These are phyloP conservation scores for Sialis lutaria DNA, from an alignment of 2,888 invertebrate species.

Conservation along the genomic window DNA sequence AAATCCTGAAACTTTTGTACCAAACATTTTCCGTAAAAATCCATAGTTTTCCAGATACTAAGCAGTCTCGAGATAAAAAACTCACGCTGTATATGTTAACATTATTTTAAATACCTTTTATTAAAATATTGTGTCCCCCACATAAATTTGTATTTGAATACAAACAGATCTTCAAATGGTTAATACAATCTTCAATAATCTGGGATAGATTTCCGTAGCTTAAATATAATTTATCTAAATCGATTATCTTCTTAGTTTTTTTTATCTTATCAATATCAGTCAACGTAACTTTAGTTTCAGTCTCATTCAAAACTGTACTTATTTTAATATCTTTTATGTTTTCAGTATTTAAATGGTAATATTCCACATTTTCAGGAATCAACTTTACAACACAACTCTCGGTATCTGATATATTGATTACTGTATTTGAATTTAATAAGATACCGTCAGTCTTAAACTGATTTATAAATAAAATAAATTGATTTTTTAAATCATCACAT, in stretches of 20 bases:
- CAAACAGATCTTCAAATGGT: conserved; percentile 27
- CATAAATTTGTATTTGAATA: conserved; percentile 27
- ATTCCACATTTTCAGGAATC: conserved; percentile 29
- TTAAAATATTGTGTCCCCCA: conserved; percentile 26
- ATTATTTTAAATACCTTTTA: conserved; percentile 22
- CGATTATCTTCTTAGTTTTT: conserved; percentile 21
- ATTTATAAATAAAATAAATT: conserved; percentile 32
- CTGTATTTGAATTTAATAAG: conserved; percentile 34
- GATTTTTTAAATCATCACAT: conserved; percentile 22
- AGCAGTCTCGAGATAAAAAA: too few relatives aligned
- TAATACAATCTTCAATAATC: conserved; percentile 22
- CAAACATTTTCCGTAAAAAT: too few relatives aligned
- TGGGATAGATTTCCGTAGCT: conserved; percentile 32
- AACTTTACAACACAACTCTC: conserved; percentile 28
- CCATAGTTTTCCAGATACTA: too few relatives aligned
- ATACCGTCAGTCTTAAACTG: conserved; percentile 29
- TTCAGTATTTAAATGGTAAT: conserved; percentile 31
- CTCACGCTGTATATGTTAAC: too few relatives aligned
- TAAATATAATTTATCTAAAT: conserved; percentile 28
- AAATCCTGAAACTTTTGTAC: too few relatives aligned
- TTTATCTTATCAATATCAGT: conserved; percentile 21
- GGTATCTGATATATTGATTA: conserved; percentile 26
- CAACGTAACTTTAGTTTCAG: background rate
- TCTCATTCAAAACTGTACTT: conserved; percentile 10
- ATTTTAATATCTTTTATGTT: conserved; percentile 33